Evolutionary conservation across 2,797 vertebrate species (phyloP).

Genomic region (Cottoperca gobio): DNA sequence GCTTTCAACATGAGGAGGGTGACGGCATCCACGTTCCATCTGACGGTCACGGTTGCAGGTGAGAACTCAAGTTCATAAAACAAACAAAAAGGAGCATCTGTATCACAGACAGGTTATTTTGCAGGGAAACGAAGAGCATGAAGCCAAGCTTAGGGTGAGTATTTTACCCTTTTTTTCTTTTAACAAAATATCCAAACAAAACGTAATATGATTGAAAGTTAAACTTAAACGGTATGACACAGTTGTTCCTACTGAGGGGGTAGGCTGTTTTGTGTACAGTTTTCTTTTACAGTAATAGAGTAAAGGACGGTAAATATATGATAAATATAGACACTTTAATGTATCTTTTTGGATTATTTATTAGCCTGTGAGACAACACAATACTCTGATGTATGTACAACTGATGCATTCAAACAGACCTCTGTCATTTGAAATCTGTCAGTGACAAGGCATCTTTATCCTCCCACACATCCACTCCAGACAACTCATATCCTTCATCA

Average conservation of each 20-base stretch:
- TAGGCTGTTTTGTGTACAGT: not conserved
- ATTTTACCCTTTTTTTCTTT: not conserved
- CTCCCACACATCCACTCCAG: constrained; percentile 51
- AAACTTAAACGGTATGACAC: not conserved
- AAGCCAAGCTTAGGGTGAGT: constrained; percentile 8
- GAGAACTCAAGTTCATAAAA: constrained; percentile 39
- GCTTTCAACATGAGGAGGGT: constrained; percentile 68
- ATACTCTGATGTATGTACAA: constrained; percentile 36
- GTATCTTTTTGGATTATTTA: constrained; percentile 1
- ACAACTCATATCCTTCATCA: constrained; percentile 71
- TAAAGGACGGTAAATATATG: not conserved
- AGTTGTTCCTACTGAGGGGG: not conserved
- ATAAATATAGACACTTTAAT: not conserved
- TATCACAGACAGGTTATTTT: not conserved
- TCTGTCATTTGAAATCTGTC: constrained; percentile 59
- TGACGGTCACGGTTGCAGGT: constrained; percentile 74
- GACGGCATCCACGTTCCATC: constrained; percentile 45
- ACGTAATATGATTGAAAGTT: not conserved
- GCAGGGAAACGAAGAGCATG: constrained; percentile 2
- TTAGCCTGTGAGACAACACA: constrained; percentile 31
- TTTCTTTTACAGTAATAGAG: not conserved
- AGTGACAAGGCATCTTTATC: constrained; percentile 42
- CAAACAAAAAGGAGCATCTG: constrained; percentile 23
- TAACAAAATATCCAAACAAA: not conserved
- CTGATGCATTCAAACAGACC: constrained; percentile 34